Conservation (phyloP, 2,113 vertebrate genomes). For the Eublepharis macularius region DNA sequence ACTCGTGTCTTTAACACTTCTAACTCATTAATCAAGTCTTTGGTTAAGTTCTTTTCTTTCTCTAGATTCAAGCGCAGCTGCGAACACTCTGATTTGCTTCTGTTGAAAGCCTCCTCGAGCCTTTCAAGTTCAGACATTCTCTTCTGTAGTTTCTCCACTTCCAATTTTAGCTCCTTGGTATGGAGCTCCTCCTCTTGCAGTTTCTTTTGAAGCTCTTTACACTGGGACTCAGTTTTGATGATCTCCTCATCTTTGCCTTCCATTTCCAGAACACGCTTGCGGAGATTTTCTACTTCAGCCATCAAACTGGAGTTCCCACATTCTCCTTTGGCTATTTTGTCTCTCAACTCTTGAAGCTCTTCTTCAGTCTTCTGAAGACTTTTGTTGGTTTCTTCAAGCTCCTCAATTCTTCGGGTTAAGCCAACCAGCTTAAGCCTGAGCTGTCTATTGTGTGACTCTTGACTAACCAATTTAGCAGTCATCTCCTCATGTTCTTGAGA, state of each 20-base stretch:
- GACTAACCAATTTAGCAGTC: conserved; percentile 82
- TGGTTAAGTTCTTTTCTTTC: conserved; percentile 86
- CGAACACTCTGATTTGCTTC: conserved; percentile 84
- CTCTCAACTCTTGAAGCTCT: conserved; percentile 88
- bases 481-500: conserved; percentile 90
- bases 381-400: conserved; percentile 89
- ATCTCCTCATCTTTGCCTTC: conserved; percentile 98
- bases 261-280: conserved; percentile 94
- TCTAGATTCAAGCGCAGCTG: conserved; percentile 87
- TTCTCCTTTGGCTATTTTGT: conserved; percentile 91
- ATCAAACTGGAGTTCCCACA: conserved; percentile 87
- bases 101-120: conserved; percentile 86
- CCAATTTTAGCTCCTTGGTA: conserved; percentile 84
- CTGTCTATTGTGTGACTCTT: conserved; percentile 88
- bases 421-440: conserved; percentile 84
- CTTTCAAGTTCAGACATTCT: conserved; percentile 92
- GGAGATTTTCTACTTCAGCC: conserved; percentile 91
- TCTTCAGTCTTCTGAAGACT: conserved; percentile 88
- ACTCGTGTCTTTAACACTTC: conserved; percentile 84
- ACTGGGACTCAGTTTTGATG: conserved; percentile 88
- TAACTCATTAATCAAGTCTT: conserved; percentile 85
- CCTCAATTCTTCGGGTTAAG: conserved; percentile 82
- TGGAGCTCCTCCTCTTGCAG: conserved; percentile 89
- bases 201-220: conserved; percentile 87
- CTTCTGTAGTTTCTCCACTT: conserved; percentile 92